phyloP scores from a whole-genome alignment of 2,888 invertebrate genomes.

The Drosophila multiciliata region DNA sequence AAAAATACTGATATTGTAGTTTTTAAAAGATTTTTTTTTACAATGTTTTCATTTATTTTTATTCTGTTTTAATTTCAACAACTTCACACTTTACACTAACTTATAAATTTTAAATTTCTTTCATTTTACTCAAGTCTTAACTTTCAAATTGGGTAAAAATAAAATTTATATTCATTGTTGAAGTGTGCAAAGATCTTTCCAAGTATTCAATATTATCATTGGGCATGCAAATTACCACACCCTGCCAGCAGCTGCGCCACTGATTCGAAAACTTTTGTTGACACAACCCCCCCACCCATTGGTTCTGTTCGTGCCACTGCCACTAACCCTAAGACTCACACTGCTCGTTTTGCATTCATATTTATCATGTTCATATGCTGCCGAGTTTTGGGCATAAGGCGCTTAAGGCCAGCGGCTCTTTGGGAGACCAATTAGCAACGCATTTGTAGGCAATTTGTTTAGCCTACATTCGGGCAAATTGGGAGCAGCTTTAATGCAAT shows the following conservation, averaged over 20 bases:
- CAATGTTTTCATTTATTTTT: not conserved
- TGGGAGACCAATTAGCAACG: slow-evolving; percentile 68
- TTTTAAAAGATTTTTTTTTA: not conserved
- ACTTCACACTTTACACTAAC: not conserved
- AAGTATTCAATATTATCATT: not conserved
- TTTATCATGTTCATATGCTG: slow-evolving; percentile 76
- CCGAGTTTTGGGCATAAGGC: slow-evolving; percentile 44
- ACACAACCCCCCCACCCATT: slow-evolving; percentile 3
- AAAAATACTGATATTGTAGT: not conserved
- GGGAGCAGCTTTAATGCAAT: slow-evolving; percentile 28
- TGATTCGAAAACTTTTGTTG: slow-evolving; percentile 27
- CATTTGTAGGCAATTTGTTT: slow-evolving; percentile 66
- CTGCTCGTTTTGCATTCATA: slow-evolving; percentile 51
- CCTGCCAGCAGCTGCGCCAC: slow-evolving; percentile 39
- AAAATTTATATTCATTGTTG: not conserved
- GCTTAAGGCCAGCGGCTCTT: slow-evolving; percentile 54
- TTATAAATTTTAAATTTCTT: not conserved
- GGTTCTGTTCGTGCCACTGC: not conserved
- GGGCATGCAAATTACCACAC: slow-evolving; percentile 2
- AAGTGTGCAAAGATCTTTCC: not conserved
- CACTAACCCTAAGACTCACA: not conserved
- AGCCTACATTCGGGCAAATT: slow-evolving; percentile 51
- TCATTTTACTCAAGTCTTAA: not conserved
- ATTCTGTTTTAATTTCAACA: not conserved
- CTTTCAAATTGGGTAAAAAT: not conserved